Base-by-base conservation (phyloP, 2,888 invertebrate genomes). In the Macrophya alboannulata region DNA sequence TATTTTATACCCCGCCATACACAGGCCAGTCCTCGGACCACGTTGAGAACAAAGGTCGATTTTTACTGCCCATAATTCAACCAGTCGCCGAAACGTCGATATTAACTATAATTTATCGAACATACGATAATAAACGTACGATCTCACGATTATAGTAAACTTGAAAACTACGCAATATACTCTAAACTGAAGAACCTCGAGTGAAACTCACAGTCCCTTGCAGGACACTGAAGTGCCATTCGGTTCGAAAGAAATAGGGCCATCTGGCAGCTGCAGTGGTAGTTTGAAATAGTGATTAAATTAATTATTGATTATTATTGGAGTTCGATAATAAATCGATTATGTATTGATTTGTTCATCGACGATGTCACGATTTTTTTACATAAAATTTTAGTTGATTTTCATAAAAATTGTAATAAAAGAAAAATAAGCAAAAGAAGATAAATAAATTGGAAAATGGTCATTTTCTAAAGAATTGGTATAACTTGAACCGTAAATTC, bases 61-160 rank as follows among this genome's bases (percentile, higher is more conserved):
- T 74, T 45, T 74, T 74, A 74, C 21, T 21, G 72, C 72, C 72
- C 72, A 45, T 74, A 74, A 45, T 45, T 45, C 45, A 8, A 74
- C 72, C 37, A n/a, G 40, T 71, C 71, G 10, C 71, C 40, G 71
- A 74, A 45, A 74, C 72, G 45, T 45, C 72, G 45, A 74, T 74
- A 45, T 74, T 45, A 21, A 21, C 72, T 74, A 74, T 74, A 74
- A 74, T n/a, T 74, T 74, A 45, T 74, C 45, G 45, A 43, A 31
- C n/a, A 43, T 43, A 45, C n/a, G n/a, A 45, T 74, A 40, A 71
- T 74, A 74, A 74, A 74, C 45, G 72, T 21, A 31, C 21, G 72
- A 74, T 74, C 72, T 45, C n/a, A 74, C 72, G 45, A 74, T 74
- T 45, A n/a, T n/a, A 74, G 45, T 10, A 74, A 43, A 45, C n/a